Evolutionary conservation across 2,888 invertebrate species (phyloP).

Genomic region (Nephrotoma flavescens): DNA sequence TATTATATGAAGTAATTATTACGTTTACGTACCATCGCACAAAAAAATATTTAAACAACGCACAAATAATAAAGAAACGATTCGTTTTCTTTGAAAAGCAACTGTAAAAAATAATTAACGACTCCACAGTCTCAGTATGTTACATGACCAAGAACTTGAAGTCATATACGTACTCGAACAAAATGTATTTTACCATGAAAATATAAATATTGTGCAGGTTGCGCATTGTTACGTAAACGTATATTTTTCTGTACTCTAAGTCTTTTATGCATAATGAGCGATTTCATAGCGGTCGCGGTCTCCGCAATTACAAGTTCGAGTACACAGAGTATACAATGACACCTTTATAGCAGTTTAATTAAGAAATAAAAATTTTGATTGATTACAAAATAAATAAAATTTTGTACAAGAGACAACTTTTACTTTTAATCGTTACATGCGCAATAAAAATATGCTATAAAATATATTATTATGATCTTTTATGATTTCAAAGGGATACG

Average conservation of each 20-base stretch:
- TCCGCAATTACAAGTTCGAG: not conserved
- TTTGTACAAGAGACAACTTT: not conserved
- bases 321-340: not conserved
- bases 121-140: not conserved
- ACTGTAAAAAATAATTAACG: no score
- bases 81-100: no score
- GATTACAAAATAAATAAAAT: not conserved
- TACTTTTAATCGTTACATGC: not conserved
- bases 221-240: no score
- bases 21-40: no score
- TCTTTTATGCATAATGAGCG: not conserved
- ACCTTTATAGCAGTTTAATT: not conserved
- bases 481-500: not conserved
- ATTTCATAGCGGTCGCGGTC: not conserved
- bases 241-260: not conserved
- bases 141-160: not conserved
- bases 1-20: no score
- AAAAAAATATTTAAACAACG: no score
- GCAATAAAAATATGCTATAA: not conserved
- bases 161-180: not conserved
- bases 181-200: not conserved
- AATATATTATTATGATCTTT: not conserved
- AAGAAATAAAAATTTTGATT: not conserved
- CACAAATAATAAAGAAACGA: no score
- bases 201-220: no score